Percentiles rank a stretch among this genome's conserved stretches.
These are phyloP conservation scores for Trichopoda pennipes DNA, from an alignment of 2,888 invertebrate genomes.

Conservation along the genomic window DNA sequence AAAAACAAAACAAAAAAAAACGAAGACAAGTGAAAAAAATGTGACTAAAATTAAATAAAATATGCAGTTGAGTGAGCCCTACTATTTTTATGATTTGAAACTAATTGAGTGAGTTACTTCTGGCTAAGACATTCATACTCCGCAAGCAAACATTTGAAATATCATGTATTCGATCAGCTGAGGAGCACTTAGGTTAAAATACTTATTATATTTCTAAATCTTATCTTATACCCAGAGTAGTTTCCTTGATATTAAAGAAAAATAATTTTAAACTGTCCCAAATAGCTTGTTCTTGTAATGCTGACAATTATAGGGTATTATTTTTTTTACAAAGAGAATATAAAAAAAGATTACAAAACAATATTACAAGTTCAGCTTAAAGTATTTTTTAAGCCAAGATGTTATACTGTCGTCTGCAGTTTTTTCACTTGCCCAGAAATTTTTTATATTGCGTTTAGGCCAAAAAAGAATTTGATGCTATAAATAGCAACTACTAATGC, in stretches of 20 bases:
- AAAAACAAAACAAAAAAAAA: background rate
- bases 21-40: background rate
- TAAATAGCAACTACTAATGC: conserved; percentile 65
- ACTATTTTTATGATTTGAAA: background rate
- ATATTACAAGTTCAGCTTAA: conserved; percentile 58
- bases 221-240: too few relatives aligned
- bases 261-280: background rate
- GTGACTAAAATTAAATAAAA: background rate
- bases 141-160: too few relatives aligned
- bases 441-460: conserved; percentile 40
- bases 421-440: background rate
- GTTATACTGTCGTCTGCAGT: background rate
- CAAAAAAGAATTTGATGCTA: conserved; percentile 61
- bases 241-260: too few relatives aligned
- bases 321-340: background rate
- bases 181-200: too few relatives aligned
- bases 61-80: conserved; percentile 6
- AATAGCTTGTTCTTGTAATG: background rate
- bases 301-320: conserved; percentile 12
- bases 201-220: too few relatives aligned
- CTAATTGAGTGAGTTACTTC: background rate
- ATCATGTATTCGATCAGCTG: too few relatives aligned
- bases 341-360: conserved; percentile 1
- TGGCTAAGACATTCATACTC: background rate
- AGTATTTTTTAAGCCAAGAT: conserved; percentile 36